Evolutionary conservation across 2,797 vertebrate species (phyloP).

Genomic region (Alca torda): DNA sequence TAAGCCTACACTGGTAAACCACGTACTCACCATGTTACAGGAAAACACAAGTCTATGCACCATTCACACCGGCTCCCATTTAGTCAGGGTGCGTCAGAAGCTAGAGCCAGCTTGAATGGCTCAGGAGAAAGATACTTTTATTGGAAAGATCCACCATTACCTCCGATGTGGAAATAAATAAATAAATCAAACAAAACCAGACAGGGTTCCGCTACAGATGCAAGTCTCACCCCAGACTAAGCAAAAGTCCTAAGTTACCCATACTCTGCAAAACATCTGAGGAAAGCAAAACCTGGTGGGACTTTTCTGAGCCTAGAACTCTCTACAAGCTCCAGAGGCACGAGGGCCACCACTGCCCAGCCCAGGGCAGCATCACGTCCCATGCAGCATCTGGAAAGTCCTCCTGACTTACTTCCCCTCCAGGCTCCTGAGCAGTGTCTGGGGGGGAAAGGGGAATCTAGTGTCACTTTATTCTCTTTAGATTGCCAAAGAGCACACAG

Average conservation of each 20-base stretch:
- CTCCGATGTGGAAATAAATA: not conserved
- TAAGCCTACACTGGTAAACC: not conserved
- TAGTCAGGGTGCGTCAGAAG: not conserved
- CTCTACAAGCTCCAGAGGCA: not conserved
- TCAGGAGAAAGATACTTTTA: not conserved
- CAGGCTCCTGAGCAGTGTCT: rapidly evolving
- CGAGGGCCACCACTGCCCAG: rapidly evolving
- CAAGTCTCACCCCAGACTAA: not conserved
- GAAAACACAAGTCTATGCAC: not conserved
- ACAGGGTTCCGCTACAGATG: not conserved
- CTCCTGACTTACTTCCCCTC: not conserved
- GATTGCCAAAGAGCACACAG: not conserved
- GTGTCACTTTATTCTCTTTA: not conserved
- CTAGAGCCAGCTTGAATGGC: not conserved
- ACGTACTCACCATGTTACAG: rapidly evolving
- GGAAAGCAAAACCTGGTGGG: not conserved
- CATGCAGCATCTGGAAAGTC: not conserved
- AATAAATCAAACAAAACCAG: not conserved
- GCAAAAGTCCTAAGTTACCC: not conserved
- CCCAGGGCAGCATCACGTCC: not conserved
- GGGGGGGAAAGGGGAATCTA: not conserved
- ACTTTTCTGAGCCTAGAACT: not conserved
- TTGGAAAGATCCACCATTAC: not conserved
- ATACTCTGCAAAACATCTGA: not conserved
- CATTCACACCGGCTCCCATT: not conserved